Evolutionary conservation across 2,113 vertebrate species (phyloP), one percentile per base, ranked within the genome.

Genomic region (Chaetodon trifascialis): DNA sequence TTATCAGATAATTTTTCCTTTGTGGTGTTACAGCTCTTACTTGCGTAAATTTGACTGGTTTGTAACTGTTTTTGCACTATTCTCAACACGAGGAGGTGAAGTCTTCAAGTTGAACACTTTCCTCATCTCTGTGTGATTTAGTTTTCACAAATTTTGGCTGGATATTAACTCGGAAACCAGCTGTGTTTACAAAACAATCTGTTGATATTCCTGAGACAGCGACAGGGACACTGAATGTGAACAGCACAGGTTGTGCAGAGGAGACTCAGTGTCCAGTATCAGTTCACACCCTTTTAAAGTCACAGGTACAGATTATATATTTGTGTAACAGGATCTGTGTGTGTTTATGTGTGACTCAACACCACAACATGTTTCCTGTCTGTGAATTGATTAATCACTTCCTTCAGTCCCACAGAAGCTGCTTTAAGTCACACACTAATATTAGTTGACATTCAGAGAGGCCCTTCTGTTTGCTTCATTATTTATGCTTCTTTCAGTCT

Each of bases 311-410:
- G 15, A 79, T 71, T 80, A 74, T 51, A 14, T 42, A 5, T 60
- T 56, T 76, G 34, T 59, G 21, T 6, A 47, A 73, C 74, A 80
- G 86, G 76, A 86, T 80, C 70, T 75, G 67, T 75, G 51, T 69
- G 66, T 89, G 72, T 87, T 14, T 70, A 56, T 11, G 65, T 21
- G 51, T 91, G 93, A 92, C 63, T 94, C 92, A 93, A 23, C 66
- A 0, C 2, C 65, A 79, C 89, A 89, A 81, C 91, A 84, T 88
- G 86, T 83, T 94, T 92, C 80, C 77, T 88, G 82, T 88, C 70
- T 76, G 56, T 8, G 56, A 38, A 69, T 69, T 47, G 86, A 87
- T 91, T 89, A 87, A 88, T 93, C 89, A 93, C 86, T 89, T 91
- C 83, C 88, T 82, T 70, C 49, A 5, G 76, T 40, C 15, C 66